phyloP scores from a whole-genome alignment of 2,888 invertebrate species.

The Dioctria rufipes region DNA sequence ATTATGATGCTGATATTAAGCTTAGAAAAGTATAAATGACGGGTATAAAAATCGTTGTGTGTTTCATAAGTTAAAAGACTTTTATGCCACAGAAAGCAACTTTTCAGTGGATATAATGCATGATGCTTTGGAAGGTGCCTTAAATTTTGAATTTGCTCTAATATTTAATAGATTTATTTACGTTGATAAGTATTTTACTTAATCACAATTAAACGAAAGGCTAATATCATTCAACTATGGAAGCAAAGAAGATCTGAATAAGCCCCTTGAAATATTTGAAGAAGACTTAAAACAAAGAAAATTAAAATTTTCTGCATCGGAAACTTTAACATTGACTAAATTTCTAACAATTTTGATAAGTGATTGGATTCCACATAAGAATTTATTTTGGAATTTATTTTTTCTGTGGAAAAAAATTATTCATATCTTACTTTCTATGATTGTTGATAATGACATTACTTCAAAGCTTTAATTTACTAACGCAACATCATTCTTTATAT shows the following conservation, averaged over 20 bases:
- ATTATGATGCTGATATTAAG: conserved; percentile 33
- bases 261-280: conserved; percentile 2
- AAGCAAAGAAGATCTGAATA: conserved; percentile 4
- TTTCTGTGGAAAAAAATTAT: conserved; percentile 48
- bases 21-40: no score
- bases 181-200: conserved; percentile 45
- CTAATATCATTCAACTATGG: conserved; percentile 49
- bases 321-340: conserved; percentile 35
- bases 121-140: conserved; percentile 48
- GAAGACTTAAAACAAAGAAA: conserved; percentile 28
- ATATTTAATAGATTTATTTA: conserved; percentile 39
- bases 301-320: conserved; percentile 44
- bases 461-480: no score
- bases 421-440: conserved; percentile 35
- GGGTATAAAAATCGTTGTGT: no score
- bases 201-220: conserved; percentile 28
- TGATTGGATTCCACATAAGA: background rate
- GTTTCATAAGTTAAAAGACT: conserved; percentile 55
- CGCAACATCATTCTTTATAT: no score
- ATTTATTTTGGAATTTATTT: conserved; percentile 3
- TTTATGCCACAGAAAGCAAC: conserved; percentile 54
- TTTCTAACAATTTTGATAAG: background rate
- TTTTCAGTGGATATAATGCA: conserved; percentile 37
- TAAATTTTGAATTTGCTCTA: conserved; percentile 30
- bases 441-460: no score